Percentiles rank a stretch among this genome's conserved stretches.
These are phyloP conservation scores for Opisthocomus hoazin DNA, from an alignment of 2,113 vertebrate genomes.

Conservation along the genomic window DNA sequence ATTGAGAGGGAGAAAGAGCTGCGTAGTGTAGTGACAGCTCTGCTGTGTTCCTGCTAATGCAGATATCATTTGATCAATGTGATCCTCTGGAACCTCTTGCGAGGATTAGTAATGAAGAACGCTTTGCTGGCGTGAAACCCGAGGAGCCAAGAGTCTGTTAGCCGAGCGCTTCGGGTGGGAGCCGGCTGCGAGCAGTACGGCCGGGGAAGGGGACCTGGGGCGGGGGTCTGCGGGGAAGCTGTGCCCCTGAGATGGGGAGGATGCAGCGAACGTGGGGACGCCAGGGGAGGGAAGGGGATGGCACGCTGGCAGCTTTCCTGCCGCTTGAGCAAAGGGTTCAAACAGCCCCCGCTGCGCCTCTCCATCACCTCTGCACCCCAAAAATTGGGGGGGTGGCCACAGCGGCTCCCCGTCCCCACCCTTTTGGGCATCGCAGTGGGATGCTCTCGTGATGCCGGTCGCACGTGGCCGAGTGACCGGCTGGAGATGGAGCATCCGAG, in stretches of 20 bases:
- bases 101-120: slow-evolving; percentile 2
- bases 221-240: fast-evolving
- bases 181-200: background rate
- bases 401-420: fast-evolving
- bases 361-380: background rate
- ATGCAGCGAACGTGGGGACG: background rate
- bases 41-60: background rate
- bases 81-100: background rate
- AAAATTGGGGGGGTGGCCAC: fast-evolving
- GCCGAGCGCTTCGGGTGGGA: background rate
- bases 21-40: background rate
- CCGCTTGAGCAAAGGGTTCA: background rate
- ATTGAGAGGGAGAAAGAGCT: background rate
- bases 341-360: background rate
- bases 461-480: fast-evolving
- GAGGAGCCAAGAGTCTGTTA: background rate
- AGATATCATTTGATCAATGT: slow-evolving; percentile 23
- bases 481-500: background rate
- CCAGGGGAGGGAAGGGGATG: background rate
- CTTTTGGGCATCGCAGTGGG: background rate
- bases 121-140: background rate
- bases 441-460: background rate
- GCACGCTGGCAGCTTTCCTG: background rate
- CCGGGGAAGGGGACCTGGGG: background rate
- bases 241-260: background rate